Evolutionary conservation across 2,797 vertebrate genomes (phyloP), one percentile per base, ranked within the genome.

Genomic region (Melanotaenia trifasciata): DNA sequence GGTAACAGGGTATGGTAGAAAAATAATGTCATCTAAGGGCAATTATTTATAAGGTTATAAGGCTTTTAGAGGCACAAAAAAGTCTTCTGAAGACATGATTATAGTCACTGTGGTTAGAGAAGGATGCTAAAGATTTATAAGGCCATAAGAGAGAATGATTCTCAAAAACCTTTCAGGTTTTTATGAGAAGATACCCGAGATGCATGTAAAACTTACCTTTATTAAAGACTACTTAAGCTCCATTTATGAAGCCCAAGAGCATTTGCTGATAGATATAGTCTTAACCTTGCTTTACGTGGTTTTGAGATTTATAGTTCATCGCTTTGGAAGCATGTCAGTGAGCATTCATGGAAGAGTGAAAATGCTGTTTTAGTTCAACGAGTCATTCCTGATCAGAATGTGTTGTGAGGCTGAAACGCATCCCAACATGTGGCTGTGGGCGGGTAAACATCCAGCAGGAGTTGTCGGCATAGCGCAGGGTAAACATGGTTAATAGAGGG

Each of bases 141-240:
- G 80, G 70, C 80, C 47, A 59, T 83, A 75, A 84, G 72, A 65
- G 73, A 65, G 80, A 74, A 79, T 45, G 70, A 79, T 70, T 81
- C 16, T 50, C 66, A 81, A 70, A 84, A 85, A 79, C 81, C 81
- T 87, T 84, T 87, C 50, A 76, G 80, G 53, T 56, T 89, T 92
- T 88, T 88, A 92, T 77, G 85, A 69, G 84, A 82, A 85, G 78
- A 86, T 26, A 74, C 81, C 86, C 64, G 5, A 60, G 84, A 89
- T 87, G 72, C 84, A 78, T 81, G 80, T 90, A 88, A 89, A 91
- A 79, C 74, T 75, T 28, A 61, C 77, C 76, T 87, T 91, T 91
- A 90, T 92, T 92, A 90, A 91, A 87, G 77, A 89, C 81, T 90
- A 89, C 87, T 92, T 90, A 89, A 81, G 83, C 74, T 35, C 59